Conservation (phyloP, 2,888 invertebrate species). For the Bellardia pandia region DNA sequence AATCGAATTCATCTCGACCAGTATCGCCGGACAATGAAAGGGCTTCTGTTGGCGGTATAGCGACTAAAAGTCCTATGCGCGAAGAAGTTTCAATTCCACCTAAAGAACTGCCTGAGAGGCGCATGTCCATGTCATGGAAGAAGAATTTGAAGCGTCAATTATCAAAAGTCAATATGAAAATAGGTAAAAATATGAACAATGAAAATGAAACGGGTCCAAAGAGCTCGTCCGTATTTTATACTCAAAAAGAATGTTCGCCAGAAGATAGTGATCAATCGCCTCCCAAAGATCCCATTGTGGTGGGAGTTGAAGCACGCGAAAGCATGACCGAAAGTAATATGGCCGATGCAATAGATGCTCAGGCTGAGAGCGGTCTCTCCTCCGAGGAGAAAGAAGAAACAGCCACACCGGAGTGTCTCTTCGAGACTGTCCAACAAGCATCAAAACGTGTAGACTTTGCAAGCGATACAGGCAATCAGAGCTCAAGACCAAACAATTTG, state of each 20-base stretch:
- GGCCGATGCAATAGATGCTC: slow-evolving; percentile 56
- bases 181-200: slow-evolving; percentile 79
- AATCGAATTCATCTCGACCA: slow-evolving; percentile 84
- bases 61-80: slow-evolving; percentile 70
- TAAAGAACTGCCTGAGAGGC: slow-evolving; percentile 85
- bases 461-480: slow-evolving; percentile 79
- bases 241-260: slow-evolving; percentile 79
- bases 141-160: slow-evolving; percentile 92
- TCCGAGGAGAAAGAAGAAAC: slow-evolving; percentile 42
- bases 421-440: slow-evolving; percentile 63
- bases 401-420: slow-evolving; percentile 17
- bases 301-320: slow-evolving; percentile 75
- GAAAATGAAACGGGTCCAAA: slow-evolving; percentile 84
- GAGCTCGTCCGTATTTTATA: slow-evolving; percentile 82
- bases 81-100: slow-evolving; percentile 74
- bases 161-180: slow-evolving; percentile 88
- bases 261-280: slow-evolving; percentile 75
- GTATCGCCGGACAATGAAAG: slow-evolving; percentile 84
- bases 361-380: slow-evolving; percentile 5
- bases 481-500: slow-evolving; percentile 87
- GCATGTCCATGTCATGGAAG: slow-evolving; percentile 90
- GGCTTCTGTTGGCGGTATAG: slow-evolving; percentile 63
- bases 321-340: slow-evolving; percentile 67
- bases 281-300: slow-evolving; percentile 66
- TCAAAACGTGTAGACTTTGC: slow-evolving; percentile 82